Evolutionary conservation across 2,797 vertebrate genomes (phyloP).

Genomic region (Cossypha polioptera): DNA sequence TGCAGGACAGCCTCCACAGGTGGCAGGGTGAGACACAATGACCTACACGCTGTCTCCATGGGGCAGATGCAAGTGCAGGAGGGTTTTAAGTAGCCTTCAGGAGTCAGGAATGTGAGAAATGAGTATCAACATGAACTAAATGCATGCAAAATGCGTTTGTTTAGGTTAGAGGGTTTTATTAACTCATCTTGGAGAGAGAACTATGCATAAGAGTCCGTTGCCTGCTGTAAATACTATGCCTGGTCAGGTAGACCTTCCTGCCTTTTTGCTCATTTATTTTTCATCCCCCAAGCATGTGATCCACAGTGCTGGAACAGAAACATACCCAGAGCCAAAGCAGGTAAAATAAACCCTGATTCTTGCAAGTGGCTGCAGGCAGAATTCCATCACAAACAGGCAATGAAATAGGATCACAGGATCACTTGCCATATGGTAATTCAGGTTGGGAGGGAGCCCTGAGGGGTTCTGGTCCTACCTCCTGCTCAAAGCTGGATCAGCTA

Average conservation of each 20-base stretch:
- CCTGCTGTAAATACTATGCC: neutral
- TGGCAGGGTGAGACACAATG: accelerated
- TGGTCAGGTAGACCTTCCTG: neutral
- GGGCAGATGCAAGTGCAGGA: neutral
- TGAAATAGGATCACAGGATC: neutral
- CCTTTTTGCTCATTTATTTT: neutral
- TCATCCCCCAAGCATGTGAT: neutral
- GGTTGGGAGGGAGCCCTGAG: neutral
- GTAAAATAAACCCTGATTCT: neutral
- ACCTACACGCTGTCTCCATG: accelerated
- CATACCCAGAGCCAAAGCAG: neutral
- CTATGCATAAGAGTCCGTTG: neutral
- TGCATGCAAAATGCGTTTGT: neutral
- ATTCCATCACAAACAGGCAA: neutral
- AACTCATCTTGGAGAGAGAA: neutral
- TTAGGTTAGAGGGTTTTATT: neutral
- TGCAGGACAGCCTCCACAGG: neutral
- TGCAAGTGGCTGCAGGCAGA: neutral
- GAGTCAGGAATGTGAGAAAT: neutral
- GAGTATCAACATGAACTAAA: neutral
- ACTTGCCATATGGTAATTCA: neutral
- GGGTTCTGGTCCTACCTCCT: neutral
- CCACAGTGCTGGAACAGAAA: neutral
- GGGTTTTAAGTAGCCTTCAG: neutral
- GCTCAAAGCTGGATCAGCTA: neutral